Base-by-base conservation (phyloP, 2,888 invertebrate genomes). In the Chesias legatella region DNA sequence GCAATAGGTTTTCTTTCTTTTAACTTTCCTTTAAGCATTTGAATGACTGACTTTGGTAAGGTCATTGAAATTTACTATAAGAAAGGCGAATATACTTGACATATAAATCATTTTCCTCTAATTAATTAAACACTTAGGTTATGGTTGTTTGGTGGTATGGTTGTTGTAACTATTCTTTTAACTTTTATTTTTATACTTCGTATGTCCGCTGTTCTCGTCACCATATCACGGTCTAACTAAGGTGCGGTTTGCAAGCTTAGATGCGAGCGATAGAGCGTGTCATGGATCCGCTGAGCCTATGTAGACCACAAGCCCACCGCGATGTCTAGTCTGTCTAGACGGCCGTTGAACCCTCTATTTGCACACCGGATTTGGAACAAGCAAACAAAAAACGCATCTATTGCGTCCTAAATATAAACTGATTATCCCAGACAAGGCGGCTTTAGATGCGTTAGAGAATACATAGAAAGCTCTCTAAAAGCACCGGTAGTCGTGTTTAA, bases 241-340 rank as follows among this genome's bases (percentile, higher is more conserved):
- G 47, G 49, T 41, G 47, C 39, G 47, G 49, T 43, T 42, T 45
- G 57, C 57, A 57, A 59, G 60, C 58, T 57, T 53, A 57, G 50
- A 59, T 53, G 63, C 67, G 66, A 64, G 76, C 73, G 74, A 63
- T 56, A 72, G 73, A 75, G 61, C 76, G 73, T 72, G 71, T 74
- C 72, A 74, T 70, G 64, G 45, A 66, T 63, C 66, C 60, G 62
- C 60, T 63, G 67, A 54, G 57, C 55, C 53, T 52, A 60, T 64
- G 64, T 63, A 66, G 69, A 68, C 60, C 73, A 54, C 67, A 65
- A 53, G 38, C 50, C 51, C 47, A 54, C 49, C 52, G 52, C 53
- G 48, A 42, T 49, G 51, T 51, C 53, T 47, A 43, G 43, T 43
- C 53, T 60, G 49, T 26, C 29, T 36, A 24, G 34, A 29, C 39